Evolutionary conservation across 2,113 vertebrate species (phyloP).

Genomic region (Gymnorhina tibicen): DNA sequence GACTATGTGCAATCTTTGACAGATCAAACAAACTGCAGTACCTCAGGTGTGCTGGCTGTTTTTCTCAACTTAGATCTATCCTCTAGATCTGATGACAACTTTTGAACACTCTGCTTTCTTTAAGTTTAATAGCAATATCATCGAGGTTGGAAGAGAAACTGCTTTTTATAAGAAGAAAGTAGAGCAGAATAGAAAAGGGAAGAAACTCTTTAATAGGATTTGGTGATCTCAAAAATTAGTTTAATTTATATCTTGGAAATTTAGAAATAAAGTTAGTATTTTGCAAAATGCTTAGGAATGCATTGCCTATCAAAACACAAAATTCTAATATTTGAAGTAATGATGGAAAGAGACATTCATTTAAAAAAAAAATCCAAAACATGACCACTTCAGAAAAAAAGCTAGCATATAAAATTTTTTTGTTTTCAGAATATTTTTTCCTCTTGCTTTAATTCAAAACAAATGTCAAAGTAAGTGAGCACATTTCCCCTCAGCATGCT

Average conservation of each 20-base stretch:
- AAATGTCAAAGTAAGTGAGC: not conserved
- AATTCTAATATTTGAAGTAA: not conserved
- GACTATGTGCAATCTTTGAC: not conserved
- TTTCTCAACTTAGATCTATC: not conserved
- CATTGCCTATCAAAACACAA: not conserved
- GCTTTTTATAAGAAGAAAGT: not conserved
- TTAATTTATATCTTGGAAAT: not conserved
- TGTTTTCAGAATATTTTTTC: not conserved
- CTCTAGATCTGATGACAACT: not conserved
- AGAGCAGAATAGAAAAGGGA: not conserved
- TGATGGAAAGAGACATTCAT: not conserved
- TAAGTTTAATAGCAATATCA: not conserved
- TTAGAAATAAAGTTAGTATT: not conserved
- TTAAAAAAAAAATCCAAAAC: not conserved
- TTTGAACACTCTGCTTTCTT: not conserved
- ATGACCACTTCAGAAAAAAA: not conserved
- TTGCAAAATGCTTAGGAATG: not conserved
- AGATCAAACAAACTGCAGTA: not conserved
- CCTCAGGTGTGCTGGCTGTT: not conserved
- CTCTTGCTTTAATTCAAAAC: not conserved
- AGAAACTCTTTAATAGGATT: not conserved
- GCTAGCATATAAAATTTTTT: no score
- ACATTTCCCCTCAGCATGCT: accelerated
- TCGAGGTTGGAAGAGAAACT: not conserved
- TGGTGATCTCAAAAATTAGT: not conserved